Conservation (phyloP, 2,113 vertebrate genomes). For the Tautogolabrus adspersus region DNA sequence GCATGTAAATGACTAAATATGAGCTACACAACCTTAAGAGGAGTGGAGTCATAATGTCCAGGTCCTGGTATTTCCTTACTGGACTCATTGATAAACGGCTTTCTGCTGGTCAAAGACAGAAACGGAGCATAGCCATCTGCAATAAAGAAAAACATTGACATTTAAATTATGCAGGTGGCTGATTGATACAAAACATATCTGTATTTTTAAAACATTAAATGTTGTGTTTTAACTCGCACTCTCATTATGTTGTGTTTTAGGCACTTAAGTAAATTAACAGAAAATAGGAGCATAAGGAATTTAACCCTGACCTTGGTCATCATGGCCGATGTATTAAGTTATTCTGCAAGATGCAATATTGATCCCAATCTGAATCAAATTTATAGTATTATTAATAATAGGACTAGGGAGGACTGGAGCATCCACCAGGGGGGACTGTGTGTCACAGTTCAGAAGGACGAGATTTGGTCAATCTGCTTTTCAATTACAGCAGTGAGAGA, state of each 20-base stretch:
- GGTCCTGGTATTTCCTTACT: constrained; percentile 81
- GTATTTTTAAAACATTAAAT: too few species aligned
- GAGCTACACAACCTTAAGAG: constrained; percentile 78
- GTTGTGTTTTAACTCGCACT: background rate
- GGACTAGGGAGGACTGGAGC: too few species aligned
- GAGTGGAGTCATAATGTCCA: constrained; percentile 82
- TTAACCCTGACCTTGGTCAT: background rate
- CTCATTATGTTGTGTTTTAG: background rate
- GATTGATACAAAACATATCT: too few species aligned
- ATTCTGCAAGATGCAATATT: too few species aligned
- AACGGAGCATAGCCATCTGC: constrained; percentile 88
- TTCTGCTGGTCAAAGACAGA: constrained; percentile 82
- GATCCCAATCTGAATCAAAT: too few species aligned
- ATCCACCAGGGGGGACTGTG: too few species aligned
- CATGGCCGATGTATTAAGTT: too few species aligned
- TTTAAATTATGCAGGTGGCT: background rate
- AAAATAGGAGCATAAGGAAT: background rate
- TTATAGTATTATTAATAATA: too few species aligned
- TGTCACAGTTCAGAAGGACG: too few species aligned
- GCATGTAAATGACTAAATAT: background rate
- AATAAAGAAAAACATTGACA: constrained; percentile 1
- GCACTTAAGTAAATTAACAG: background rate
- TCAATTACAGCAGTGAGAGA: too few species aligned
- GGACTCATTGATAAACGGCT: constrained; percentile 56
- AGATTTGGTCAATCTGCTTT: too few species aligned